These are phyloP conservation scores for Limnodromus scolopaceus DNA, from an alignment of 2,797 vertebrate genomes.

Conservation along the genomic window DNA sequence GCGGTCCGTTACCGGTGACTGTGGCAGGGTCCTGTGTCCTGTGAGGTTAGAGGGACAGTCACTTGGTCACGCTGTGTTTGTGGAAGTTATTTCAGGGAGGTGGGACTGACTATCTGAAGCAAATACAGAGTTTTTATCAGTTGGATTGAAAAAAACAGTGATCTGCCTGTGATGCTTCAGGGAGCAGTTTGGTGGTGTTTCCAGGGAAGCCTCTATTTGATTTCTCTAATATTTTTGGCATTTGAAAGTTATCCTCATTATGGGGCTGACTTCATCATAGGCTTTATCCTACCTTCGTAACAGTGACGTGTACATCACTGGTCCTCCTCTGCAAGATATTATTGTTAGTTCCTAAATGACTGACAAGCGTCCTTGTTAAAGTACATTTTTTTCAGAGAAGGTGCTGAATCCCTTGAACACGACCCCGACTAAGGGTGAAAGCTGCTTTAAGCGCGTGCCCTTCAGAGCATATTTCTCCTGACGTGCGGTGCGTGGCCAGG, in stretches of 20 bases:
- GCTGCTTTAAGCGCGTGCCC: neutral
- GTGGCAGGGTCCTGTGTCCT: neutral
- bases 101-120: neutral
- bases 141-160: neutral
- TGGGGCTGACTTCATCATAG: neutral
- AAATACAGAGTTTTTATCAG: neutral
- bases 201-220: neutral
- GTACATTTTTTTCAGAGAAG: neutral
- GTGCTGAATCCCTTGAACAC: neutral
- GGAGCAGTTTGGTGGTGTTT: neutral
- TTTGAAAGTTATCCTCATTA: neutral
- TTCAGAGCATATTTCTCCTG: neutral
- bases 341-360: neutral
- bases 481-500: neutral
- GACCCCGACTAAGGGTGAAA: neutral
- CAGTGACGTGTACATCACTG: neutral
- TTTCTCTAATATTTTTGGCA: neutral
- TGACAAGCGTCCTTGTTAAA: neutral
- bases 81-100: neutral
- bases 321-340: neutral
- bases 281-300: neutral
- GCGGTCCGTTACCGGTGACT: accelerated
- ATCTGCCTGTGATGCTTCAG: neutral
- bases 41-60: neutral
- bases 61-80: accelerated